Evolutionary conservation across 2,888 invertebrate species (phyloP).

Genomic region (Diplolepis rosae): DNA sequence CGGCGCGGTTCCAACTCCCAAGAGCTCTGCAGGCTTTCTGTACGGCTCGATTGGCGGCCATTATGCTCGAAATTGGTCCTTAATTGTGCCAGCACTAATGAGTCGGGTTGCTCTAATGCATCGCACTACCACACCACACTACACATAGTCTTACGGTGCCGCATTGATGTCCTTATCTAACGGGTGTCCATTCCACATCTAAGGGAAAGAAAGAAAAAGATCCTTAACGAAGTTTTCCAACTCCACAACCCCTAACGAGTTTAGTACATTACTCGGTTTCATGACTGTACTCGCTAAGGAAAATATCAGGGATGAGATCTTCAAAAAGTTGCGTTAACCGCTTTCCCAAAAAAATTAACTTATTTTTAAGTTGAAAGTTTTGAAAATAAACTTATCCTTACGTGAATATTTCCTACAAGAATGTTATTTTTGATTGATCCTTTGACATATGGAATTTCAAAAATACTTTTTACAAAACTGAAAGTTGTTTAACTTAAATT

Average conservation of each 20-base stretch:
- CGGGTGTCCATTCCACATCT: slow-evolving; percentile 55
- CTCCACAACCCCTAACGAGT: slow-evolving; percentile 16
- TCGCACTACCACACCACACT: slow-evolving; percentile 52
- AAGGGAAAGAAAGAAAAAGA: background rate
- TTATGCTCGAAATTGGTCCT: slow-evolving; percentile 71
- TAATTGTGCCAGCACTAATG: slow-evolving; percentile 71
- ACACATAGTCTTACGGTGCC: slow-evolving; percentile 50
- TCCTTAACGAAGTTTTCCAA: slow-evolving; percentile 30
- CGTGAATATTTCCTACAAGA: no score
- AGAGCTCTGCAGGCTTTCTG: slow-evolving; percentile 60
- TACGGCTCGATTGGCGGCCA: slow-evolving; percentile 68
- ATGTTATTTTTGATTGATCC: no score
- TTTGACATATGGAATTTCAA: no score
- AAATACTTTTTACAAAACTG: no score
- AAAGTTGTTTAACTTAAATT: no score
- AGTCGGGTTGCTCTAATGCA: slow-evolving; percentile 69
- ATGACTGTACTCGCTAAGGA: slow-evolving; percentile 35
- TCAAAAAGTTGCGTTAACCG: no score
- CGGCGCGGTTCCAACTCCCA: slow-evolving; percentile 56
- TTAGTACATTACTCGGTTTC: slow-evolving; percentile 26
- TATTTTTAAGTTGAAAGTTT: no score
- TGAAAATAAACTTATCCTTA: no score
- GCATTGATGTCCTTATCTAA: slow-evolving; percentile 53
- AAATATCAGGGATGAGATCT: background rate
- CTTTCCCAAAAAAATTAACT: no score